These are phyloP conservation scores for Agrypnia vestita DNA, from an alignment of 1,140 invertebrate genomes.

Conservation along the genomic window DNA sequence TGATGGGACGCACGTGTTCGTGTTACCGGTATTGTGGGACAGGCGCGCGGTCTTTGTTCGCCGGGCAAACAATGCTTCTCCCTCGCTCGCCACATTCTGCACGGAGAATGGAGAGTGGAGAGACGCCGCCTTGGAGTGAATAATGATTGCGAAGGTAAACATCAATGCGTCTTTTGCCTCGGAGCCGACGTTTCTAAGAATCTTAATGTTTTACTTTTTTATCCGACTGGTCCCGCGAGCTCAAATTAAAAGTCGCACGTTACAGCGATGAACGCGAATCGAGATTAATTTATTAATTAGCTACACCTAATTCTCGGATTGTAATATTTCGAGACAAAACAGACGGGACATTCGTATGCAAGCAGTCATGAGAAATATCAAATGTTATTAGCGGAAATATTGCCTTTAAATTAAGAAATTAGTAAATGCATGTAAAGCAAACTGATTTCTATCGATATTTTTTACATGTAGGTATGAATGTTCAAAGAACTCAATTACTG, in stretches of 20 bases:
- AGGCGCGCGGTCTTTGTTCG: conserved; percentile 38
- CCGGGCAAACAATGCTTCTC: conserved; percentile 41
- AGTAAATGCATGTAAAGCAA: too few species aligned
- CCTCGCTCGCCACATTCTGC: conserved; percentile 13
- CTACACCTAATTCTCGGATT: too few species aligned
- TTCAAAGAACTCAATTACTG: too few species aligned
- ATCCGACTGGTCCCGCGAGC: background rate
- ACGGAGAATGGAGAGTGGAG: background rate
- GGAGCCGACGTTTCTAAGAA: conserved; percentile 17
- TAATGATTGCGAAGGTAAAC: conserved; percentile 38
- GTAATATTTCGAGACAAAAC: too few species aligned
- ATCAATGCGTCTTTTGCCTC: conserved; percentile 29
- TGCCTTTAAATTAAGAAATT: too few species aligned
- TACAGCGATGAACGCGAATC: background rate
- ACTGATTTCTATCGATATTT: too few species aligned
- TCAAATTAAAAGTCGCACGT: background rate
- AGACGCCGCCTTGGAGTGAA: conserved; percentile 18
- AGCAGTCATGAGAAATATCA: too few species aligned
- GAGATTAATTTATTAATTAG: too few species aligned
- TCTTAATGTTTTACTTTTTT: conserved; percentile 2
- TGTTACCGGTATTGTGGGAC: conserved; percentile 37
- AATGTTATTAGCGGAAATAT: too few species aligned
- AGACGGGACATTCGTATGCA: too few species aligned
- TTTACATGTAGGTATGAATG: too few species aligned
- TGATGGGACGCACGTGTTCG: conserved; percentile 43